Base-by-base conservation (phyloP, 2,888 invertebrate genomes). In the Tetheella fluctuosa region DNA sequence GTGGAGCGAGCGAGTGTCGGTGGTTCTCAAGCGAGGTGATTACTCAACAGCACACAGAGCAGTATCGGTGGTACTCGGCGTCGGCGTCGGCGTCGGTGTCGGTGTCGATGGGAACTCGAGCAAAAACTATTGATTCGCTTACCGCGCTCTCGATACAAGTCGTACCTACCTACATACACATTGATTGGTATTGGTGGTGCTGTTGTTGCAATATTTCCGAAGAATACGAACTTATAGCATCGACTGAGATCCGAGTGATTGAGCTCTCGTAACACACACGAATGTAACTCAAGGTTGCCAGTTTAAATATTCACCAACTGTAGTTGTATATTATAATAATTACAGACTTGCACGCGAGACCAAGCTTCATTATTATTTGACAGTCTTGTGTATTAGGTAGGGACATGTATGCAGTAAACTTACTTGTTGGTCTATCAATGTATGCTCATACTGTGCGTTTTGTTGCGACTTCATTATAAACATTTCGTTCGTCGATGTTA, bases 201-300 rank as follows among this genome's bases (percentile, higher is more conserved):
- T 42, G 17, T 15, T 6, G 48, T 48, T 48, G 48, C 48, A 20
- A 48, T 48, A 48, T 48, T 48, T 48, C 48, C 48, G 48, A 48
- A 48, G 48, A 48, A 20, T 20, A 48, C 48, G 10, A 48, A 17
- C 20, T 3, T 20, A 7, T 48, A 1, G 7, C 8, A 15, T 20
- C 48, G 3, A 20, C 10, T 48, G 48, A 20, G 42, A 42, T 5
- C 2, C 15, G 17, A 1, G 7, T 4, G 48, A 20, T 48, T 48
- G 20, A 48, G 20, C 20, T 48, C 10, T 48, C 17, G 42, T 15
- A 2, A 48, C 20, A 10, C 20, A 20, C 20, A 48, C 6, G 48
- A 48, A 48, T 48, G 48, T 48, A 48, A 48, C 20, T 10, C 48
- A 48, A 48, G 48, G 48, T 48, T 20, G 48, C 7, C 17, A 42